Conservation (phyloP, 2,888 invertebrate genomes). For the Ferdinandea cuprea region DNA sequence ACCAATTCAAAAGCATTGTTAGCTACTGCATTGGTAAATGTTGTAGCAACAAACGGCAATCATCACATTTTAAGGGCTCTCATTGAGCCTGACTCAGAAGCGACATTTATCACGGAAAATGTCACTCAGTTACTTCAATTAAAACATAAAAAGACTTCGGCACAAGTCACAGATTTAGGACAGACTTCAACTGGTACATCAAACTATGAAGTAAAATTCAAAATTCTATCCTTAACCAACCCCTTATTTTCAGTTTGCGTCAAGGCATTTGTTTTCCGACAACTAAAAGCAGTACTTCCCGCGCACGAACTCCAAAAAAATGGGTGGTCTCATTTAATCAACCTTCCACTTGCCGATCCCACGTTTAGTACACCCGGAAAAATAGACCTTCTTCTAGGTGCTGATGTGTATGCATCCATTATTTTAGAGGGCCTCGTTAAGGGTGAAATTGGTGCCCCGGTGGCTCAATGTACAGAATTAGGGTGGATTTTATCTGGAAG, state of each 20-base stretch:
- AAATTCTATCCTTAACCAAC: background rate
- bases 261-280: conserved; percentile 7
- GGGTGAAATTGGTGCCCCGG: background rate
- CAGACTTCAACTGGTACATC: background rate
- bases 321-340: too few species aligned
- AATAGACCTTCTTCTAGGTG: background rate
- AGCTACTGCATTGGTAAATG: too few species aligned
- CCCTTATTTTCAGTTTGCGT: background rate
- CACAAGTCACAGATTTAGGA: background rate
- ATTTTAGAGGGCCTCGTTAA: too few species aligned
- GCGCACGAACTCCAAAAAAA: background rate
- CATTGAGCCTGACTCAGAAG: background rate
- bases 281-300: background rate
- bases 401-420: background rate
- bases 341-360: too few species aligned
- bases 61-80: too few species aligned
- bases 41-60: background rate
- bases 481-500: too few species aligned
- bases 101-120: too few species aligned
- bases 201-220: background rate
- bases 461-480: too few species aligned
- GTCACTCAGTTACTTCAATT: too few species aligned
- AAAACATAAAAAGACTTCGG: background rate
- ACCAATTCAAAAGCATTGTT: too few species aligned
- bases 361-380: background rate